Evolutionary conservation across 2,113 vertebrate species (phyloP).

Genomic region (Platysteira castanea): DNA sequence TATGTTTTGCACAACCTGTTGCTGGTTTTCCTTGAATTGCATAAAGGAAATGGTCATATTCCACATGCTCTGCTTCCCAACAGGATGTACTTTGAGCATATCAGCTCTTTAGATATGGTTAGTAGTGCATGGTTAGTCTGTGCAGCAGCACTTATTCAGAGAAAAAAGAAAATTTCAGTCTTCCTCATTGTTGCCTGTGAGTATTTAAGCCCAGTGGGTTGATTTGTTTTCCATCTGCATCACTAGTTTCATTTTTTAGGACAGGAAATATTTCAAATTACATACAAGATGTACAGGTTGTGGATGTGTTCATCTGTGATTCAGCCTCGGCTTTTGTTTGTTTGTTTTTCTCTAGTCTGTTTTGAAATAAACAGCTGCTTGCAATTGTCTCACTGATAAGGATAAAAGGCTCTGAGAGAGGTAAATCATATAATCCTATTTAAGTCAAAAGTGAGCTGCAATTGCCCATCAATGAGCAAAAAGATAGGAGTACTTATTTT

Average conservation of each 20-base stretch:
- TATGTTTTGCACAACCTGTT: background rate
- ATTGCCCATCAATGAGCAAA: background rate
- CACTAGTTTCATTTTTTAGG: background rate
- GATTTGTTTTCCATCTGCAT: background rate
- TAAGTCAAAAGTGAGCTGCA: background rate
- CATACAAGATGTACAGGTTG: background rate
- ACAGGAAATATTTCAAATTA: background rate
- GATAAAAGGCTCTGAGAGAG: background rate
- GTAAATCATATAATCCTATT: background rate
- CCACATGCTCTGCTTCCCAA: background rate
- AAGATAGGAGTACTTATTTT: background rate
- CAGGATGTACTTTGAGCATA: background rate
- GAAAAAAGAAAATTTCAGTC: background rate
- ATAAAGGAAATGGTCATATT: background rate
- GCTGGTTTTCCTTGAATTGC: background rate
- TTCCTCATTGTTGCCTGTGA: background rate
- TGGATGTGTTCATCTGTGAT: background rate
- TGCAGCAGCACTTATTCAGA: background rate
- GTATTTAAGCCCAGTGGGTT: background rate
- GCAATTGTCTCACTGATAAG: background rate
- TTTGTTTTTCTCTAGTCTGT: background rate
- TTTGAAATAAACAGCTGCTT: background rate
- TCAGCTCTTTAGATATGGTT: background rate
- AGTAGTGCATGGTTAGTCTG: background rate
- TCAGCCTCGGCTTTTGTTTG: background rate